Evolutionary conservation across 2,113 vertebrate species (phyloP).

Genomic region (Lophius piscatorius): DNA sequence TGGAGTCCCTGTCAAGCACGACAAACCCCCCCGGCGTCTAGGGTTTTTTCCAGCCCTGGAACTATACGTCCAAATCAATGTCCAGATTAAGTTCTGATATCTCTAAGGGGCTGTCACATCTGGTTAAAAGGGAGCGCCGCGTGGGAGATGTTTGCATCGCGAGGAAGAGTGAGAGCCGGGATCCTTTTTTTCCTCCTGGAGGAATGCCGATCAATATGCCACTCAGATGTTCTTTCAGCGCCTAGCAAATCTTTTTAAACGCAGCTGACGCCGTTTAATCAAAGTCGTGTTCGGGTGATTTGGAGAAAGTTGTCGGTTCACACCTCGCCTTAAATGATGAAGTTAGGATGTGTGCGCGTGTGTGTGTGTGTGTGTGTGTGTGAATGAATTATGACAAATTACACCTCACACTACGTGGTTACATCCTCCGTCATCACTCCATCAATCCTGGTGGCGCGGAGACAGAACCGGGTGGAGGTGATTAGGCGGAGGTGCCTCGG

Average conservation of each 20-base stretch:
- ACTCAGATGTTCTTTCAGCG: slow-evolving; percentile 57
- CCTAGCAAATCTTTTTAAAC: slow-evolving; percentile 48
- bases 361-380: background rate
- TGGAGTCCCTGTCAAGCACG: no score
- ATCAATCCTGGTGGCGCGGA: slow-evolving; percentile 38
- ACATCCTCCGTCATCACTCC: slow-evolving; percentile 56
- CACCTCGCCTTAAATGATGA: slow-evolving; percentile 9
- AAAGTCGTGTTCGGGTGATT: no score
- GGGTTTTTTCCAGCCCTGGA: slow-evolving; percentile 56
- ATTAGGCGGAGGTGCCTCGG: slow-evolving; percentile 51
- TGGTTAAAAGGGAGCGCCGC: slow-evolving; percentile 67
- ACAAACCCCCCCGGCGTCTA: no score
- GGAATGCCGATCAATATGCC: slow-evolving; percentile 68
- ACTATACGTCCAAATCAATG: slow-evolving; percentile 64
- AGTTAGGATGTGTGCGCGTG: background rate
- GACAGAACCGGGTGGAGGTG: slow-evolving; percentile 54
- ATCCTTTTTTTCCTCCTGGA: slow-evolving; percentile 48
- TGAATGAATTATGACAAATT: slow-evolving; percentile 43
- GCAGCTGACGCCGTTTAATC: slow-evolving; percentile 65
- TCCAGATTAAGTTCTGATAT: slow-evolving; percentile 62
- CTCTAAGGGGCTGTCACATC: slow-evolving; percentile 63
- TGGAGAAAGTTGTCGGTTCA: no score
- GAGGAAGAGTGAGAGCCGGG: slow-evolving; percentile 59
- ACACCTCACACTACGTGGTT: background rate
- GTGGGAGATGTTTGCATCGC: slow-evolving; percentile 60